Evolutionary conservation across 2,113 vertebrate genomes (phyloP).

Genomic region (Camelus bactrianus): DNA sequence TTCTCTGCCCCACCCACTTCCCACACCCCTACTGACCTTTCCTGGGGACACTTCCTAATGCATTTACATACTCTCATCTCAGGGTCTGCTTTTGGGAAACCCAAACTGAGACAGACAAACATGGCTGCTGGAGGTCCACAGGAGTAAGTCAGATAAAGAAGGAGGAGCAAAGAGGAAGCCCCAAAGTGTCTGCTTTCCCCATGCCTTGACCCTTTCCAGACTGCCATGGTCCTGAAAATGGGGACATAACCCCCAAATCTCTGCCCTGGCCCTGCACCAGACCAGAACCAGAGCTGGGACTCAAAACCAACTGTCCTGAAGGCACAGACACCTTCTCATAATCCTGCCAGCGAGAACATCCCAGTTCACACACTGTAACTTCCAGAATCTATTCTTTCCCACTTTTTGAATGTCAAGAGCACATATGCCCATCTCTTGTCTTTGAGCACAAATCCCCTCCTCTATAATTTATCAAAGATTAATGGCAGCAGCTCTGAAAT

Average conservation of each 20-base stretch:
- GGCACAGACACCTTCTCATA: not conserved
- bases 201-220: not conserved
- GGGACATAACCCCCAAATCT: not conserved
- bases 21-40: not conserved
- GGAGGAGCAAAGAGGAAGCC: not conserved
- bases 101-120: not conserved
- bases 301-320: not conserved
- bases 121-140: not conserved
- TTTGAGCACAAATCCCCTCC: conserved; percentile 16
- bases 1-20: not conserved
- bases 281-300: not conserved
- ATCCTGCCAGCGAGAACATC: not conserved
- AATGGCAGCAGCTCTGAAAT: conserved; percentile 39
- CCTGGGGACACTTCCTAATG: not conserved
- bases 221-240: not conserved
- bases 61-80: not conserved
- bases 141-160: not conserved
- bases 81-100: not conserved
- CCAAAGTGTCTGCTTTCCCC: not conserved
- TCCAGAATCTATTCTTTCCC: not conserved
- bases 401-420: conserved; percentile 47
- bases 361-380: not conserved
- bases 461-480: conserved; percentile 66
- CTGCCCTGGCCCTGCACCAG: not conserved
- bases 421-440: not conserved